These are phyloP conservation scores for Silurus lanzhouensis DNA, from an alignment of 2,797 vertebrate genomes.

Conservation along the genomic window DNA sequence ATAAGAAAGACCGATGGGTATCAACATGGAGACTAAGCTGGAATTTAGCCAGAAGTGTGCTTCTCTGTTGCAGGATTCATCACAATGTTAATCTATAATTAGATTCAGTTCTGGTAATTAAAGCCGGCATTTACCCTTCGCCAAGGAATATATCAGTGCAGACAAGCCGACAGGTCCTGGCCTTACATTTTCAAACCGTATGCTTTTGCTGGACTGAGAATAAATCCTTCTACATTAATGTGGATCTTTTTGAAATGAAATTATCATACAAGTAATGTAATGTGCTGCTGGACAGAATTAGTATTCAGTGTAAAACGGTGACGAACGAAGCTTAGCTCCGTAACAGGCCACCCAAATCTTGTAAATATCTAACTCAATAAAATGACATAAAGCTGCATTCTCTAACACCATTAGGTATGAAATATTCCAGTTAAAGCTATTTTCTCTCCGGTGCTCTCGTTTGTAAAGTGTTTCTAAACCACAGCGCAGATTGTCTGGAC, in stretches of 20 bases:
- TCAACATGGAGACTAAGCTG: conserved; percentile 30
- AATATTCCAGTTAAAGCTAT: neutral
- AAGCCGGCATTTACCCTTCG: conserved; percentile 44
- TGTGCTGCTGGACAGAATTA: conserved; percentile 7
- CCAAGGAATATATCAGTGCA: conserved; percentile 27
- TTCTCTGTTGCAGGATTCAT: conserved; percentile 31
- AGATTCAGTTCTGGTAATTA: conserved; percentile 50
- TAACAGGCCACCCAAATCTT: neutral
- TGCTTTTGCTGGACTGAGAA: conserved; percentile 19
- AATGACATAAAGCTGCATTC: neutral
- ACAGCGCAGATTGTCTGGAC: neutral
- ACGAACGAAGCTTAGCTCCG: neutral
- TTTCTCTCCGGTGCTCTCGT: neutral
- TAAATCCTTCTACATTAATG: conserved; percentile 19
- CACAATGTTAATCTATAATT: conserved; percentile 54
- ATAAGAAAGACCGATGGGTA: conserved; percentile 42
- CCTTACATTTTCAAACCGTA: conserved; percentile 18
- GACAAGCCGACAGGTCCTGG: conserved; percentile 9
- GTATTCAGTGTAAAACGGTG: conserved; percentile 19
- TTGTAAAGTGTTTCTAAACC: neutral
- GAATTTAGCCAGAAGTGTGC: conserved; percentile 44
- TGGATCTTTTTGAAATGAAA: conserved; percentile 5
- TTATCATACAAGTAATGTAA: neutral
- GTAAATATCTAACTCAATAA: conserved; percentile 2
- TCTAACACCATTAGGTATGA: neutral